Evolutionary conservation across 2,888 invertebrate genomes (phyloP), one percentile per base, ranked within the genome.

Genomic region (Hirtodrosophila histrioides): DNA sequence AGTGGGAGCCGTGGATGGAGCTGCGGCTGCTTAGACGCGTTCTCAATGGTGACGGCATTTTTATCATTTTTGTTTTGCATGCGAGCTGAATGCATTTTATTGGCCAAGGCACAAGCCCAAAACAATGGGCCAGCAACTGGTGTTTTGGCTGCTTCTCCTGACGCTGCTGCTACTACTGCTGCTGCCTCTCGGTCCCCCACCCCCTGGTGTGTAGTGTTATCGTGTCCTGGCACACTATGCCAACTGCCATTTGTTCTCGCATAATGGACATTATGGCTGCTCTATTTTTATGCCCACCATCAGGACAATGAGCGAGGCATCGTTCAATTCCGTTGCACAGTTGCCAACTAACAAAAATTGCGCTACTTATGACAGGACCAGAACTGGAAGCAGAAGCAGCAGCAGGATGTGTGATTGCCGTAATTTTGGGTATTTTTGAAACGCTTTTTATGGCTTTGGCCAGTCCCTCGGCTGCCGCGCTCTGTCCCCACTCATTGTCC

Each of bases 221-320:
- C 78, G 44, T 77, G 61, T 65, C 49, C 55, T 73, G 64, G 60
- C 77, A 76, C 74, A 76, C 77, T 74, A 71, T 76, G 77, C 77
- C 77, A 76, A 43, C 78, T 85, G 85, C 88, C 90, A 89, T 91
- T 91, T 91, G 91, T 91, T 91, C 85, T 88, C 90, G 84, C 86
- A 90, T 91, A 91, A 91, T 90, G 91, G 90, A 88, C 90, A 91
- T 91, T 89, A 91, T 88, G 89, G 71, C 53, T 82, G 63, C 81
- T 66, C 89, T 87, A 90, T 91, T 83, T 80, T 84, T 83, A 81
- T 84, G 71, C 60, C 66, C 66, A 50, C 54, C 66, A 40, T 11
- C 29, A 44, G 74, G 66, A 88, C 88, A 84, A 84, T 86, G 78
- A 63, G 51, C 46, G 11, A 35, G 31, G 60, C 69, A 36, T 54